A percentile compares a stretch with the other conserved stretches of the same genome.
These are phyloP conservation scores for Lateolabrax maculatus DNA, from an alignment of 2,797 vertebrate genomes.

Conservation along the genomic window DNA sequence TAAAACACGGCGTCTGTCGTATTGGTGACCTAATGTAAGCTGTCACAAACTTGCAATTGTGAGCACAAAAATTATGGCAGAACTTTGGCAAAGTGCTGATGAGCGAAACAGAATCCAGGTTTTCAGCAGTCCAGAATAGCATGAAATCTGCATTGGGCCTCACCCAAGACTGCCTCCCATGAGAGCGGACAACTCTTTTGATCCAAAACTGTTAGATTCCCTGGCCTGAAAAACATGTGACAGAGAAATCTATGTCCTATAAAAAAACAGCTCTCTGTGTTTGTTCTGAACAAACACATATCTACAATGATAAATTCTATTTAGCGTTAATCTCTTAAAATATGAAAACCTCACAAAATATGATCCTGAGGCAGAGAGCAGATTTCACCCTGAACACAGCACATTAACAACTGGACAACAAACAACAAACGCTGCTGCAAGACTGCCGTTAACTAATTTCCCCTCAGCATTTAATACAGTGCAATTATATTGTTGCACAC, in stretches of 20 bases:
- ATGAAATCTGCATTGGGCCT: conserved; percentile 61
- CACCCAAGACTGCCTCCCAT: conserved; percentile 49
- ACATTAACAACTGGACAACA: conserved; percentile 6
- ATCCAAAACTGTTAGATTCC: conserved; percentile 53
- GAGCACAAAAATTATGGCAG: conserved; percentile 39
- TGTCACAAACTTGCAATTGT: conserved; percentile 51
- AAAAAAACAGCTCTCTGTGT: conserved; percentile 1
- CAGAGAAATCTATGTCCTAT: conserved; percentile 12
- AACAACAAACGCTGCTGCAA: conserved; percentile 1
- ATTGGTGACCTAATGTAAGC: conserved; percentile 47
- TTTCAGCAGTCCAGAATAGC: conserved; percentile 49
- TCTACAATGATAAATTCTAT: not conserved
- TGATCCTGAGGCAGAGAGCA: not conserved
- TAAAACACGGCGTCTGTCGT: conserved; percentile 35
- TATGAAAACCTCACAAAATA: not conserved
- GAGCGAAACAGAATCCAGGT: conserved; percentile 53
- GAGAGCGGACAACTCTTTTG: conserved; percentile 45
- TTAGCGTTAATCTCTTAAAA: not conserved
- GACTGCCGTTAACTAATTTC: conserved; percentile 19
- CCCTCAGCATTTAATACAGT: conserved; percentile 24
- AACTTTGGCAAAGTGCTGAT: conserved; percentile 52
- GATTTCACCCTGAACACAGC: not conserved
- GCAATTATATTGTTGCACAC: conserved; percentile 37
- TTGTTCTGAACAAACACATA: conserved; percentile 9
- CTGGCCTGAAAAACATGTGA: conserved; percentile 34